Evolutionary conservation across 2,113 vertebrate species (phyloP).

Genomic region (Rhinolophus ferrumequinum): DNA sequence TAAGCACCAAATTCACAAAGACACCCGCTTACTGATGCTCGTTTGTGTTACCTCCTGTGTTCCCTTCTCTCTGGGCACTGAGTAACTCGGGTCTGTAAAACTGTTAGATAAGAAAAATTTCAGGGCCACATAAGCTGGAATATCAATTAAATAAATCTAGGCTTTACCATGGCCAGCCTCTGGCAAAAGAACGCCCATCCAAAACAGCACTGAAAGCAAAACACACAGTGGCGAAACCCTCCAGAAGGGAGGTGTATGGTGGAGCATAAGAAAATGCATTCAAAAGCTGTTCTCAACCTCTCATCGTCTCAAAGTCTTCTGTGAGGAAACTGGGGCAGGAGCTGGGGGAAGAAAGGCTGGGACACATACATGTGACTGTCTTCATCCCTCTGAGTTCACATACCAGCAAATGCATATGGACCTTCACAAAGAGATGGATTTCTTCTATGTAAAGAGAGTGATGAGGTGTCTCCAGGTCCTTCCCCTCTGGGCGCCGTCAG

Average conservation of each 20-base stretch:
- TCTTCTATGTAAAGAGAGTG: background rate
- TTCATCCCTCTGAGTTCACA: background rate
- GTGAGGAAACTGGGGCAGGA: background rate
- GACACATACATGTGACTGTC: background rate
- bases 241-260: no score
- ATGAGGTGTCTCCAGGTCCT: background rate
- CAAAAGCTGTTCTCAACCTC: background rate
- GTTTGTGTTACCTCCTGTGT: fast-evolving
- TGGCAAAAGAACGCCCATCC: background rate
- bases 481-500: background rate
- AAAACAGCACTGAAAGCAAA: background rate
- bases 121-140: background rate
- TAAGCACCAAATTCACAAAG: background rate
- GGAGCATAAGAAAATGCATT: background rate
- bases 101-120: no score
- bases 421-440: background rate
- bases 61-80: background rate
- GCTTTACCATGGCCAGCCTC: background rate
- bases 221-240: background rate
- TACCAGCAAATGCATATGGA: fast-evolving
- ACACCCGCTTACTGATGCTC: background rate
- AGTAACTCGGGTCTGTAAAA: background rate
- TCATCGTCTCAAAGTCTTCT: background rate
- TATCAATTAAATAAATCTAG: no score
- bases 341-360: background rate